A percentile compares a stretch with the other conserved stretches of the same genome.
Conservation (phyloP, 2,113 vertebrate species). For the Chamaea fasciata region DNA sequence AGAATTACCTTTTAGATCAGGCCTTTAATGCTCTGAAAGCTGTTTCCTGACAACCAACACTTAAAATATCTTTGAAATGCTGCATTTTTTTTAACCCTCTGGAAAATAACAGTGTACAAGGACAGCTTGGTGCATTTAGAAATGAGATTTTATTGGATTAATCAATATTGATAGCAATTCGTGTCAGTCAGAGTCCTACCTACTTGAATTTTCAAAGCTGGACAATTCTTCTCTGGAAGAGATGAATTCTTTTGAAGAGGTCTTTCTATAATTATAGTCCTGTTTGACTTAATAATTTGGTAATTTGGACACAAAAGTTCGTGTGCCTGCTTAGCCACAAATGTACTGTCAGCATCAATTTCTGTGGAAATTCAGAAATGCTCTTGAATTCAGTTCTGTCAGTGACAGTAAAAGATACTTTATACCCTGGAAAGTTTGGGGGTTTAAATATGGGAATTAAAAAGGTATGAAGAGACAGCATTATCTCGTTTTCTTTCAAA, state of each 20-base stretch:
- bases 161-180: neutral
- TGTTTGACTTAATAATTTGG: neutral
- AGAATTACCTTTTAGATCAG: neutral
- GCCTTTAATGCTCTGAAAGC: neutral
- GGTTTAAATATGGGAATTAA: neutral
- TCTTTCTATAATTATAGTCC: neutral
- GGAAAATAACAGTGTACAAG: neutral
- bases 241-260: neutral
- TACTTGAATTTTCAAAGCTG: neutral
- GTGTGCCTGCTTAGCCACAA: neutral
- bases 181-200: neutral
- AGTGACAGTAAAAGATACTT: neutral
- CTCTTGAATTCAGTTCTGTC: neutral
- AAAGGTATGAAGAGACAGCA: neutral
- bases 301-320: neutral
- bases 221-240: neutral
- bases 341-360: neutral
- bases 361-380: neutral
- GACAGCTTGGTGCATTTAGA: neutral
- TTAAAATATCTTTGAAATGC: neutral
- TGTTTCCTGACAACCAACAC: neutral
- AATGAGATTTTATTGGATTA: neutral
- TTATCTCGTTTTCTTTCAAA: neutral
- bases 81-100: neutral
- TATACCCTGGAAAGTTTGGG: neutral